These are phyloP conservation scores for Sebastes oblongus DNA, from an alignment of 2,797 vertebrate species.

Conservation along the genomic window DNA sequence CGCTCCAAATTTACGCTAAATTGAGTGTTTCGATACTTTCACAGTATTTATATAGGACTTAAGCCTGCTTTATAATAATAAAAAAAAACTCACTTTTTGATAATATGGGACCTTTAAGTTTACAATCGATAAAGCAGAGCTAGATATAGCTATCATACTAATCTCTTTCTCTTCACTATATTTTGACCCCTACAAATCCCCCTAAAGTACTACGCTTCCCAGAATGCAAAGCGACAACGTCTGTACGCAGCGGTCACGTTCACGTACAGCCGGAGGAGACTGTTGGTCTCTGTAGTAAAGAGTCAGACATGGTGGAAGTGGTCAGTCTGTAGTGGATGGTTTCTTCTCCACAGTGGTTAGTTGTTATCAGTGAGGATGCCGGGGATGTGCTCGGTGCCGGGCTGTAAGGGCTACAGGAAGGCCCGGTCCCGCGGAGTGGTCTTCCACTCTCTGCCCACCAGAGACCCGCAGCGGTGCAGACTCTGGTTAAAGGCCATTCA, in stretches of 20 bases:
- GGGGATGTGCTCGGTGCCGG: constrained; percentile 23
- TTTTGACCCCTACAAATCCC: not conserved
- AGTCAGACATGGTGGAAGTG: not conserved
- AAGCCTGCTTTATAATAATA: no score
- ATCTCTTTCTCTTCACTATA: not conserved
- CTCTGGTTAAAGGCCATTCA: constrained; percentile 13
- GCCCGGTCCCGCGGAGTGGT: not conserved
- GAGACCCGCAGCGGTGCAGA: constrained; percentile 11
- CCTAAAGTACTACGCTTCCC: not conserved
- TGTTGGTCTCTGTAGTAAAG: not conserved
- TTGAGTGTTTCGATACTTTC: no score
- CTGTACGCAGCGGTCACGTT: not conserved
- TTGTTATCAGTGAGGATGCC: not conserved
- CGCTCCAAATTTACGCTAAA: no score
- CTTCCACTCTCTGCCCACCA: constrained; percentile 1
- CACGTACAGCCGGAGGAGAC: not conserved
- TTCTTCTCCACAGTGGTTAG: rapidly evolving
- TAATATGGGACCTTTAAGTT: not conserved
- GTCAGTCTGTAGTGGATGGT: rapidly evolving
- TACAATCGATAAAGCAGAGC: not conserved
- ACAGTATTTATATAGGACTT: no score
- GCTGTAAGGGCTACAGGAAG: constrained; percentile 31
- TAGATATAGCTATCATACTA: not conserved
- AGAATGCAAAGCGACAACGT: not conserved
- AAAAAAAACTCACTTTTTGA: no score